Evolutionary conservation across 2,888 invertebrate genomes (phyloP), one percentile per base, ranked within the genome.

Genomic region (Calliscelio sp.): DNA sequence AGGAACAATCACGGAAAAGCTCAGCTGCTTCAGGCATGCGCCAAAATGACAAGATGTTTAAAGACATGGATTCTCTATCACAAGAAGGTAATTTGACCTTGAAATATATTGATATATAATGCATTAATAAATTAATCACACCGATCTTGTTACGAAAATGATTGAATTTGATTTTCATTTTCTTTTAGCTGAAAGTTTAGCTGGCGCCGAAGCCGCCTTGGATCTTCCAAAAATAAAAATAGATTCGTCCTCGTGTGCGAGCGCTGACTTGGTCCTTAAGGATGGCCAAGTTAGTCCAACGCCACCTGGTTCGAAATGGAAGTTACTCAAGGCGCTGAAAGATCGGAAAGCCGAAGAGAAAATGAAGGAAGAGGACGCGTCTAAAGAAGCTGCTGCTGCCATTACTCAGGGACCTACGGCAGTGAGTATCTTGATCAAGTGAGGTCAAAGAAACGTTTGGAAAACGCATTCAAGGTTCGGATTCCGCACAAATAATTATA

Each of bases 261-360:
- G 89, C 78, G 90, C 92, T 25, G 93, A 92, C 77, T 86, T 89
- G 20, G 90, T 90, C 86, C 90, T 94, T 90, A 84, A 93, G 92
- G 91, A 91, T 89, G 85, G 94, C 91, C 89, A 93, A 92, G 87
- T 91, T 55, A 88, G 91, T 88, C 92, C 94, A 14, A 94, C 95
- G 57, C 95, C 95, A 11, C 94, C 96, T 66, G 96, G 97, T 8
- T 97, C 97, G 91, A 97, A 97, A 92, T 98, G 98, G 98, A 98
- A 98, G 92, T 94, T 98, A 53, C 93, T 98, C 2, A 98, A 98
- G 93, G 97, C 98, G 0, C 93, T 98, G 28, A 98, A 98, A 92
- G 98, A 98, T 90, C 95, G 97, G 83, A 98, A 98, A 93, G 97
- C 97, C 2, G 98, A 98, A 93, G 97, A 98, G 89, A 97, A 96